These are phyloP conservation scores for Bibio marci DNA, from an alignment of 2,888 invertebrate species.

Conservation along the genomic window DNA sequence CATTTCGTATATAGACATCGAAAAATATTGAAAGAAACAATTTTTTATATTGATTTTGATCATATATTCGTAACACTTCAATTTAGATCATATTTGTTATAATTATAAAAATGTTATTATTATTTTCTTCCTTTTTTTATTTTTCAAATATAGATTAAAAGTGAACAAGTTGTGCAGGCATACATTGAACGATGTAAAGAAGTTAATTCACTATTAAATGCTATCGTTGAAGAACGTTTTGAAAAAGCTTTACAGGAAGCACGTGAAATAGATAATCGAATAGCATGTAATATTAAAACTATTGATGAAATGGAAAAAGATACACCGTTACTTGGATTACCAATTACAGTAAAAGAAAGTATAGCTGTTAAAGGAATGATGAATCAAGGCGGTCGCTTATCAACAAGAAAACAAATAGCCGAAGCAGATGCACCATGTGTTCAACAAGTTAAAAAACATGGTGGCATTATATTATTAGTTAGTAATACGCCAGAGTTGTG, in stretches of 20 bases:
- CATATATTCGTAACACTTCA: no score
- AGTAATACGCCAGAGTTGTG: slow-evolving; percentile 86
- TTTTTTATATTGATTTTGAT: no score
- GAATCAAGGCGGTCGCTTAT: slow-evolving; percentile 52
- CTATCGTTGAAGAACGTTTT: slow-evolving; percentile 63
- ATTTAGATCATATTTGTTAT: no score
- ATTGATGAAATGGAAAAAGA: slow-evolving; percentile 44
- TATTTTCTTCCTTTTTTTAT: no score
- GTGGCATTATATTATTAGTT: slow-evolving; percentile 69
- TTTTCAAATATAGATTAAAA: slow-evolving; percentile 40
- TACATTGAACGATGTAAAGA: slow-evolving; percentile 60
- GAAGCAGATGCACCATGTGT: slow-evolving; percentile 59
- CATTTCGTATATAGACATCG: no score
- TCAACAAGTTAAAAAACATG: slow-evolving; percentile 49
- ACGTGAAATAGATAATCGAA: slow-evolving; percentile 46
- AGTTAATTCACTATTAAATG: slow-evolving; percentile 64
- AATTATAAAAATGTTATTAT: no score
- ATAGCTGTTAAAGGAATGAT: slow-evolving; percentile 63
- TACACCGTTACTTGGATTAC: slow-evolving; percentile 66
- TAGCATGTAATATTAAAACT: slow-evolving; percentile 36
- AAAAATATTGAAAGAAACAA: no score
- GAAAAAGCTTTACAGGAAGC: slow-evolving; percentile 60
- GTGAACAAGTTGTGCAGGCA: slow-evolving; percentile 49
- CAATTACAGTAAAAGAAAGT: slow-evolving; percentile 71
- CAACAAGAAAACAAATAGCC: slow-evolving; percentile 40